Base-by-base conservation (phyloP, 2,797 vertebrate species). In the Furcifer pardalis region DNA sequence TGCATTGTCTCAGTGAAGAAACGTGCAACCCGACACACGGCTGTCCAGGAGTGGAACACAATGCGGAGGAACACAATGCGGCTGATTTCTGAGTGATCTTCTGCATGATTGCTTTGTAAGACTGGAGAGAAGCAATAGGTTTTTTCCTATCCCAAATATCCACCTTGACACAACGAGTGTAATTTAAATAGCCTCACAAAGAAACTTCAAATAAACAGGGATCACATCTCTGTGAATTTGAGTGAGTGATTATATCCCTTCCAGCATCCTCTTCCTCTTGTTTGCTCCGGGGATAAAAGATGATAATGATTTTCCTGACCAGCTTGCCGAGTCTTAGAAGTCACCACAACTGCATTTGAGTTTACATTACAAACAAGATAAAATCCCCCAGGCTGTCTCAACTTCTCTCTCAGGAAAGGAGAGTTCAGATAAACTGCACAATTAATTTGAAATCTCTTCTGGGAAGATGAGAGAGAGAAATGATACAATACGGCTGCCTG, bases 291-390 rank as follows among this genome's bases (percentile, higher is more conserved):
- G 81, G 90, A 93, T 93, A 87, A 91, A 94, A 89, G 86, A 65
- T 27, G n/a, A 79, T 40, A 35, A 91, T 92, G 93, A 84, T 82
- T 1, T 32, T 62, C 88, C 83, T 81, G 85, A 52, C 59, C 77
- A 92, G 62, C 86, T 87, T 91, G 79, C 87, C 87, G 78, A 88
- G 74, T 89, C 69, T 90, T 92, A 92, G 93, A 90, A 92, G 92
- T 32, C 80, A 87, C 79, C 87, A 90, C 87, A 83, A 86, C 90
- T 93, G 93, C 93, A 91, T 90, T 75, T 91, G 75, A 91, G 93
- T 95, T 94, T 95, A 94, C 89, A 89, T 95, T 95, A 91, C 92
- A 93, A 95, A 93, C 91, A 93, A 95, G 92, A 90, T 92, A 94
- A 94, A 94, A 95, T 95, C 94, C 94, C 90, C 81, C 93, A 92